Base-by-base conservation (phyloP, 1,140 invertebrate species). In the Drosophila sturtevanti region DNA sequence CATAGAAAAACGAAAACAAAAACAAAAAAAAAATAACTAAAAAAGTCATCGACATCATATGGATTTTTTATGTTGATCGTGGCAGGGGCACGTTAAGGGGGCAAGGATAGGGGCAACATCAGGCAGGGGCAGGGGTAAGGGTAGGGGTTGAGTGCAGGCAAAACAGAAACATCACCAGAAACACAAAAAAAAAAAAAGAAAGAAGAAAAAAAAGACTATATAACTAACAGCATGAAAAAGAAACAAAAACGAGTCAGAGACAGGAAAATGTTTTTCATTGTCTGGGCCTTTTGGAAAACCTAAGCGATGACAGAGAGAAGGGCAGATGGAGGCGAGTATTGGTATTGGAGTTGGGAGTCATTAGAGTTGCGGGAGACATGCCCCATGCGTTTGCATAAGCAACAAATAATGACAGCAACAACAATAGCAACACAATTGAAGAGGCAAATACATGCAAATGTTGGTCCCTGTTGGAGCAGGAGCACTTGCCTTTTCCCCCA, bases 261-360 rank as follows among this genome's bases (percentile, higher is more conserved):
- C 82, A 89, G 82, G 82, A 87, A 87, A 87, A 87, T 87, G 76
- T 89, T 87, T 79, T 89, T 77, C 79, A 87, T 87, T 87, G 82
- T 87, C 69, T 72, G 51, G 68, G 79, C 63, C 48, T 81, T 68
- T 77, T 79, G 82, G 76, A 87, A 87, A 87, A 89, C 48, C 84
- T 70, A 81, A 58, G 9, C 60, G 56, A 65, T 34, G 55, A n/a
- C 41, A 24, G 18, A 24, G 55, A 44, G 38, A 37, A n/a, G 14
- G 41, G 58, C 73, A 66, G 68, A 64, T 64, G 73, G 58, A 60
- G 68, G 59, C 52, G 48, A 24, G n/a, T 21, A 34, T 38, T 51
- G 55, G 35, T 58, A 67, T 63, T 67, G 63, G 51, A 54, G 66
- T 56, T 63, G 71, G 74, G 61, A 87, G 74, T 86, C 82, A 79